Percentiles rank a stretch among this genome's conserved stretches.
These are phyloP conservation scores for Rambutsinella grinnellia DNA, from an alignment of 2,888 invertebrate species.

Conservation along the genomic window DNA sequence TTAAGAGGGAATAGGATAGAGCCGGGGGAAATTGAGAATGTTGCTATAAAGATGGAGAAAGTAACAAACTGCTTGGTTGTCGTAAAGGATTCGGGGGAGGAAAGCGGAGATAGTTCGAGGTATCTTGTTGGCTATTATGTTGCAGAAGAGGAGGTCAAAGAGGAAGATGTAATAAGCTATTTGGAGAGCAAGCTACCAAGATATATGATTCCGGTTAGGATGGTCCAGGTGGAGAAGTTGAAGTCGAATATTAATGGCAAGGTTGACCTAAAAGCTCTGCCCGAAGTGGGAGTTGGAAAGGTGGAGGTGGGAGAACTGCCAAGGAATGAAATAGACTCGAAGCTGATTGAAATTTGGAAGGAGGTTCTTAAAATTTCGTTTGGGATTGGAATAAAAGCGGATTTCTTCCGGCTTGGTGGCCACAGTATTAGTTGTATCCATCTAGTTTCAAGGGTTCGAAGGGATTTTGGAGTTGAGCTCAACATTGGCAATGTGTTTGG, in stretches of 20 bases:
- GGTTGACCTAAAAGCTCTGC: constrained; percentile 1
- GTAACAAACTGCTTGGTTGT: constrained; percentile 85
- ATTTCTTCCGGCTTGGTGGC: constrained; percentile 28
- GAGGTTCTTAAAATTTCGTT: not conserved
- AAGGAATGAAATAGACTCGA: constrained; percentile 12
- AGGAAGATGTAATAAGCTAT: not conserved
- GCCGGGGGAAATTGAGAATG: constrained; percentile 84
- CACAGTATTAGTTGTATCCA: constrained; percentile 15
- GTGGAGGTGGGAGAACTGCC: too few relatives aligned
- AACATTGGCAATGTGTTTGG: not conserved
- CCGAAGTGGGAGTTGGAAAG: not conserved
- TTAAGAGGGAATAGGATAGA: constrained; percentile 89
- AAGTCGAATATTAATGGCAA: constrained; percentile 14
- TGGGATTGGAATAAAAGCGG: not conserved
- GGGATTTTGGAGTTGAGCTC: not conserved
- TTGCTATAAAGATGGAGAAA: constrained; percentile 75
- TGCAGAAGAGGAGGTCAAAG: not conserved
- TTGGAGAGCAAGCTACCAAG: constrained; percentile 1
- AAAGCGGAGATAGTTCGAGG: not conserved
- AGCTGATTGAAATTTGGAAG: constrained; percentile 9
- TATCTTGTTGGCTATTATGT: constrained; percentile 69
- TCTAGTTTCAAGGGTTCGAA: not conserved
- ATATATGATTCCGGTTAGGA: constrained; percentile 26
- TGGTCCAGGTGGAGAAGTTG: not conserved
- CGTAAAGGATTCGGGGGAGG: constrained; percentile 76